Conservation (phyloP, 2,888 invertebrate species). For the Marronus borbonicus region DNA sequence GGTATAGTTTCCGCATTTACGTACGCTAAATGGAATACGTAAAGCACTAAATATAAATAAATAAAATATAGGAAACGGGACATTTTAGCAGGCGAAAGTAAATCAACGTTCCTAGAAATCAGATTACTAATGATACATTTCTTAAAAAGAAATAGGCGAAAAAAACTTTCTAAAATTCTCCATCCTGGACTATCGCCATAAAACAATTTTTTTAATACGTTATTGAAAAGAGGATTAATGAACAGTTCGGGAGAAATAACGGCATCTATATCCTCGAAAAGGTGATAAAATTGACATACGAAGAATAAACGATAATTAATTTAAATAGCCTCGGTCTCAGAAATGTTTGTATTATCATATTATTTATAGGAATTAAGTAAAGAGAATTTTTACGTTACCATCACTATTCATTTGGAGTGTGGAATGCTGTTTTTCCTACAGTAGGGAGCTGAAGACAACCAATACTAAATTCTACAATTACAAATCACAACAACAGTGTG, state of each 20-base stretch:
- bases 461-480: too few relatives aligned
- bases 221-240: background rate
- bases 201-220: background rate
- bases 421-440: too few relatives aligned
- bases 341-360: too few relatives aligned
- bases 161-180: slow-evolving; percentile 6
- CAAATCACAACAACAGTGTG: too few relatives aligned
- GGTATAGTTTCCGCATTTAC: background rate
- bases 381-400: too few relatives aligned
- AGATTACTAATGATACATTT: slow-evolving; percentile 14
- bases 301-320: background rate
- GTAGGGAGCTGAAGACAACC: too few relatives aligned
- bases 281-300: background rate
- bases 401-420: too few relatives aligned
- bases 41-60: background rate
- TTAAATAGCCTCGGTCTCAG: background rate
- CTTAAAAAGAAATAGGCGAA: background rate
- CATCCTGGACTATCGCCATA: slow-evolving; percentile 8
- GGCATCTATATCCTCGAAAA: background rate
- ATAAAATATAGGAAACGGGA: slow-evolving; percentile 24
- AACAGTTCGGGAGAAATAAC: background rate
- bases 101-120: background rate
- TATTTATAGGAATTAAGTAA: too few relatives aligned
- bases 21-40: slow-evolving; percentile 5
- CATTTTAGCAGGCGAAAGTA: slow-evolving; percentile 15